phyloP scores from a whole-genome alignment of 2,797 vertebrate genomes.

The Chaetodon trifasciatus region DNA sequence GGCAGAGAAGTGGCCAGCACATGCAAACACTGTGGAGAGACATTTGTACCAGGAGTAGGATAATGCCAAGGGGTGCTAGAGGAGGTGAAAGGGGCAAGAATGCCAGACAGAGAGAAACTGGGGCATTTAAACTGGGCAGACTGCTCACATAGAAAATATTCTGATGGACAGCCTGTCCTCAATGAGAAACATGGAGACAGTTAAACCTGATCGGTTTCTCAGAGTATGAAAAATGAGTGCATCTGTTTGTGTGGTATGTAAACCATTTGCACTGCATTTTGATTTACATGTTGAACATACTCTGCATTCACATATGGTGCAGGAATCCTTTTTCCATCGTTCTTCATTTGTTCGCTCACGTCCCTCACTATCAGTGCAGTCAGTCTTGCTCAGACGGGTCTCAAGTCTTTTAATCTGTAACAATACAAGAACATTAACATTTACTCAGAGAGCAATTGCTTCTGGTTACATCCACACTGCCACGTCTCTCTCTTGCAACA shows the following conservation, averaged over 20 bases:
- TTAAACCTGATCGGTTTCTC: neutral
- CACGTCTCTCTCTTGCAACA: neutral
- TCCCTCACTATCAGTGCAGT: constrained; percentile 91
- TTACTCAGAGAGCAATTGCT: constrained; percentile 2
- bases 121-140: constrained; percentile 29
- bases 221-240: neutral
- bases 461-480: neutral
- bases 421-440: neutral
- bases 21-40: constrained; percentile 29
- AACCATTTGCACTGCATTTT: neutral
- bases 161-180: neutral
- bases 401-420: constrained; percentile 96
- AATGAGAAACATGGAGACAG: neutral
- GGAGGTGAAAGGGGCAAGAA: constrained; percentile 22
- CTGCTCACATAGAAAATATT: neutral
- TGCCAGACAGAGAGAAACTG: constrained; percentile 34
- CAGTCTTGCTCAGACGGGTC: constrained; percentile 90
- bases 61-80: constrained; percentile 23
- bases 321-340: constrained; percentile 92
- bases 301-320: constrained; percentile 93
- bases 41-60: constrained; percentile 16
- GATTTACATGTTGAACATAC: constrained; percentile 82
- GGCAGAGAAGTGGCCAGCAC: constrained; percentile 36
- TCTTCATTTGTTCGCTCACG: constrained; percentile 86
- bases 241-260: neutral